A percentile compares a stretch with the other conserved stretches of the same genome.
phyloP scores from a whole-genome alignment of 1,140 invertebrate species.

The Calycopis cecrops region DNA sequence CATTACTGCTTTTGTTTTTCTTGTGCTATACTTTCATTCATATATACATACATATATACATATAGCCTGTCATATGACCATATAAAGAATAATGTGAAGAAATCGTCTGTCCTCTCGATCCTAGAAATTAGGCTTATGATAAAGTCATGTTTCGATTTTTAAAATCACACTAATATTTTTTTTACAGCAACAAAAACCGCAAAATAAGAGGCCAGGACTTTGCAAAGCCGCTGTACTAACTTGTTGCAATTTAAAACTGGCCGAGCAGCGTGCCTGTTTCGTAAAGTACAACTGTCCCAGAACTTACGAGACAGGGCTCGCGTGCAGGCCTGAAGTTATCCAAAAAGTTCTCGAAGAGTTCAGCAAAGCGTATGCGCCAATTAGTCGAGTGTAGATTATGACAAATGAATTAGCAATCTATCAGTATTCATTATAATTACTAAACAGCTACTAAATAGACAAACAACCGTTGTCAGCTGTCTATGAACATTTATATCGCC shows the following conservation, averaged over 20 bases:
- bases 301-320: slow-evolving; percentile 22
- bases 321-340: slow-evolving; percentile 22
- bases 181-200: slow-evolving; percentile 21
- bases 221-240: slow-evolving; percentile 32
- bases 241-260: slow-evolving; percentile 23
- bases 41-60: too few species aligned
- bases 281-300: slow-evolving; percentile 22
- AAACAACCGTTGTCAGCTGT: too few species aligned
- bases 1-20: too few species aligned
- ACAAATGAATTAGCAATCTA: slow-evolving; percentile 3
- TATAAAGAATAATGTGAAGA: too few species aligned
- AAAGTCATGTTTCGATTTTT: too few species aligned
- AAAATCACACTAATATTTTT: background rate
- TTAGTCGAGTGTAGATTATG: background rate
- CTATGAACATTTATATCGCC: too few species aligned
- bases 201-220: slow-evolving; percentile 5
- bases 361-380: slow-evolving; percentile 19
- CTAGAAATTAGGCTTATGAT: too few species aligned
- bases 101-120: too few species aligned
- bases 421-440: slow-evolving; percentile 22
- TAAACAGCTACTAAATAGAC: background rate
- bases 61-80: too few species aligned
- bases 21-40: too few species aligned
- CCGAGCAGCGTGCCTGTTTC: slow-evolving; percentile 24
- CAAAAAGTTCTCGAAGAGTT: slow-evolving; percentile 26